Base-by-base conservation (phyloP, 1,140 invertebrate genomes). In the Drosophila neocordata region DNA sequence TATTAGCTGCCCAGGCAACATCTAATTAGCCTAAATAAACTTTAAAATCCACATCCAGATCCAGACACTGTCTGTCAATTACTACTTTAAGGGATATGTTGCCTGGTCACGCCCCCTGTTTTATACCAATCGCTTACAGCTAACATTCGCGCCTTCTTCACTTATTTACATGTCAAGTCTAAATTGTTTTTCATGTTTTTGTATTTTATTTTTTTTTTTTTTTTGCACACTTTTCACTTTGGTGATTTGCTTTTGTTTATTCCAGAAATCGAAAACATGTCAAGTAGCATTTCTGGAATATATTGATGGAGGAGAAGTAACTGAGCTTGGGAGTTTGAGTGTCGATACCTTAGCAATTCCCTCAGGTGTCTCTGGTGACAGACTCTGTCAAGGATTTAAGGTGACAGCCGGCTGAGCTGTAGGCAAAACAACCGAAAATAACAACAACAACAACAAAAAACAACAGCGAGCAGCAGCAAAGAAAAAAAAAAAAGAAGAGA, bases 91-190 rank as follows among this genome's bases (percentile, higher is more conserved):
- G 18, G 18, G 22, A 48, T 56, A 57, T 34, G 73, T 77, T 76
- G 64, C 69, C 63, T 41, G 58, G 52, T 24, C 22, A 73, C 57
- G 31, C 38, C 38, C 13, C 44, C 37, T 11, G 9, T 56, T 11
- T 11, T 2, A n/a, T 3, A 8, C 22, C 22, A 44, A 44, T 15
- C 41, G 6, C 13, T 41, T 7, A n/a, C n/a, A 41, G 35, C 35
- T 18, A 1, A 20, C n/a, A 44, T 13, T 44, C 15, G 18, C 24
- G n/a, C 31, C 20, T 51, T 57, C 60, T 9, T 37, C 24, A 48
- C 65, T 76, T 87, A 88, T 88, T 79, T 88, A 88, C 83, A 88
- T 88, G 83, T 88, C 83, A 88, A 88, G 83, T 88, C 76, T 88
- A 88, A 88, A 88, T 88, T 88, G 83, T 88, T 89, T 88, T 70